phyloP scores from a whole-genome alignment of 2,113 vertebrate species.

The Notothenia rossii region DNA sequence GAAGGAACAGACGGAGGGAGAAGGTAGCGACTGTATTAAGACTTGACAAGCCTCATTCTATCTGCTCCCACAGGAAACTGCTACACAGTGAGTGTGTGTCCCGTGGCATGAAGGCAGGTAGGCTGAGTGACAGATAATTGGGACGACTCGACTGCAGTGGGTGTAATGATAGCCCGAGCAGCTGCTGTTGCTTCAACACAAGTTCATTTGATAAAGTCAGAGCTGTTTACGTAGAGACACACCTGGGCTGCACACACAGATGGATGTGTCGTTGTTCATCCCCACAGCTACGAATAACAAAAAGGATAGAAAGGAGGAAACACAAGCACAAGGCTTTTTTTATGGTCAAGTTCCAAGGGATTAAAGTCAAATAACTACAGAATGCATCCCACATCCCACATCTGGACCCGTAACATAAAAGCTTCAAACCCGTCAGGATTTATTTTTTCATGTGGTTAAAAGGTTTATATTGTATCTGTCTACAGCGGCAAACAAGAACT shows the following conservation, averaged over 20 bases:
- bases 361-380: conserved; percentile 31
- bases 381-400: background rate
- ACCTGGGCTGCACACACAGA: conserved; percentile 9
- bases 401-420: conserved; percentile 13
- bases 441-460: background rate
- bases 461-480: background rate
- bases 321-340: background rate
- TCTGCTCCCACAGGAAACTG: conserved; percentile 50
- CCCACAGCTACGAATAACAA: background rate
- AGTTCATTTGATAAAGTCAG: conserved; percentile 65
- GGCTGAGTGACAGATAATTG: conserved; percentile 61
- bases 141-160: conserved; percentile 36
- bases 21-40: conserved; percentile 39
- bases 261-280: conserved; percentile 13
- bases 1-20: conserved; percentile 4
- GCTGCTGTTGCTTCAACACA: conserved; percentile 51
- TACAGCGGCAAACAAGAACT: background rate
- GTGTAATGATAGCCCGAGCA: conserved; percentile 52
- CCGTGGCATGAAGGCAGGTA: conserved; percentile 44
- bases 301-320: conserved; percentile 17
- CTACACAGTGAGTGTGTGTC: conserved; percentile 42
- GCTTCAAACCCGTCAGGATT: background rate
- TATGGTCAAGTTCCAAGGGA: conserved; percentile 21
- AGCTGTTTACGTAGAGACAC: conserved; percentile 37
- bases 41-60: conserved; percentile 38